Base-by-base conservation (phyloP, 2,888 invertebrate species). In the Hipparchia semele region DNA sequence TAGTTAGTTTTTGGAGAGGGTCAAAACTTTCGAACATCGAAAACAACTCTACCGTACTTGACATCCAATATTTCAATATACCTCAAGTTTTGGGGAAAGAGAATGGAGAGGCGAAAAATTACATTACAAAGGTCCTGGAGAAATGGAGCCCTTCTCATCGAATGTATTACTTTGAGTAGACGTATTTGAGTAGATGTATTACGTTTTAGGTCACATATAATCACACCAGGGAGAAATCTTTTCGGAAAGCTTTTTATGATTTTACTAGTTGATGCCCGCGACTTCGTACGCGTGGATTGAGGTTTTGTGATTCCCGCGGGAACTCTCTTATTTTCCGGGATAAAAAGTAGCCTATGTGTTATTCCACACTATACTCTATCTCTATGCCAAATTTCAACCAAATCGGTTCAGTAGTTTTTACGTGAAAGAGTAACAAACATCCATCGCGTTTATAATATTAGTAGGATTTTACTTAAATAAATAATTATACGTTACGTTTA, bases 11-110 rank as follows among this genome's bases (percentile, higher is more conserved):
- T 58, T 60, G 53, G 12, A 74, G 78, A 81, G 81, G 78, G 81
- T 80, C 79, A 83, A 69, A 89, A 90, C 83, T 89, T 90, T 90
- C 86, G 86, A 89, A 89, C 87, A 88, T 90, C 87, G 90, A 88
- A 90, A 90, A 89, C 88, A 90, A 88, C 86, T 89, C 64, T 79
- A 87, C 87, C 88, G 88, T 84, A 89, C 89, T 92, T 90, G 91
- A 92, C 90, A 92, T 92, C 90, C 90, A 90, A 92, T 92, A 91
- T 92, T 92, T 91, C 91, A 91, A 93, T 92, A 91, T 90, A 85
- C 83, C 86, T 85, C 84, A 89, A 90, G 86, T 91, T 91, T 90
- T 85, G 84, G 88, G 86, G 76, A 85, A 85, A 88, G 87, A 90
- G 90, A 92, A 91, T 87, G 87, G 89, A 88, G 85, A 90, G 84